phyloP scores from a whole-genome alignment of 2,888 invertebrate genomes.

The Palloptera scutellata region DNA sequence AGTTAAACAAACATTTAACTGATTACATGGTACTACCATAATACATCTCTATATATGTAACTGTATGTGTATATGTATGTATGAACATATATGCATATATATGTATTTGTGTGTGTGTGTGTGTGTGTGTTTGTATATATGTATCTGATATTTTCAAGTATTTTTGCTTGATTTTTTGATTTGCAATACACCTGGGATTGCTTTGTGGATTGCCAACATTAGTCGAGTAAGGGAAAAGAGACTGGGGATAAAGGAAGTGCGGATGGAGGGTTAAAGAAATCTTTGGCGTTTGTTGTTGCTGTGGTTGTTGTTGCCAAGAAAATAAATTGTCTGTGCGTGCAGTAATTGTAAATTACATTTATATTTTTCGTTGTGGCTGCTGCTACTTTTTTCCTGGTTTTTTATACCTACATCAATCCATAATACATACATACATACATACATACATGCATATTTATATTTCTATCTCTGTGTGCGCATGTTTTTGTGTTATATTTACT shows the following conservation, averaged over 20 bases:
- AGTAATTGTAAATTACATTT: conserved; percentile 61
- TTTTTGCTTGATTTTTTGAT: conserved; percentile 56
- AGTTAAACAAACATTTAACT: conserved; percentile 42
- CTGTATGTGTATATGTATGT: conserved; percentile 30
- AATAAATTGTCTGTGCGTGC: conserved; percentile 63
- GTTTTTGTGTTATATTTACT: neutral
- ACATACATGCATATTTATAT: neutral
- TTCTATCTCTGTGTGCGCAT: neutral
- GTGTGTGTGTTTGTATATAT: neutral
- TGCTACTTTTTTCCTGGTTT: neutral
- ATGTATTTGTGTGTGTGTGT: neutral
- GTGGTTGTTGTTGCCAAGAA: conserved; percentile 51
- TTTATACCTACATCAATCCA: no score
- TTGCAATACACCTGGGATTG: conserved; percentile 62
- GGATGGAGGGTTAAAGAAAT: neutral
- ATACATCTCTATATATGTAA: conserved; percentile 4
- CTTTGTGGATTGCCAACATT: conserved; percentile 15
- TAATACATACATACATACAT: neutral
- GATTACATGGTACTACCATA: conserved; percentile 31
- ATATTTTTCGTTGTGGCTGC: neutral
- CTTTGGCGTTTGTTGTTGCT: neutral
- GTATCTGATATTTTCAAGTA: conserved; percentile 10
- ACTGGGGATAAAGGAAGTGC: no score
- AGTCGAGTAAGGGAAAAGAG: neutral
- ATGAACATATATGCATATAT: conserved; percentile 24